phyloP scores from a whole-genome alignment of 1,140 invertebrate species.

The Apis florea region DNA sequence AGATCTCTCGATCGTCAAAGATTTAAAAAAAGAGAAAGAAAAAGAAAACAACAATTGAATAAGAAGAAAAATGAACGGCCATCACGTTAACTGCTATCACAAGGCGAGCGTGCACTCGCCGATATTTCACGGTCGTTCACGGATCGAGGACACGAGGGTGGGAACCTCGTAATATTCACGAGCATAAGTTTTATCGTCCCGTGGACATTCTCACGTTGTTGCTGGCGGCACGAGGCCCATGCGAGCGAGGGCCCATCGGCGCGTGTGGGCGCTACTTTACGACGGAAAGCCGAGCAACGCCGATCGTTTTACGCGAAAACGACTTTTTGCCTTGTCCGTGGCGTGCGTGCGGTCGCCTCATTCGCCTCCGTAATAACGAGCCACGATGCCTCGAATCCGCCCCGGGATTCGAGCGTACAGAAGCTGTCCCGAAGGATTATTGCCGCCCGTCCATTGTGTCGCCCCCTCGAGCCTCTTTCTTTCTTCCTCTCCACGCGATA shows the following conservation, averaged over 20 bases:
- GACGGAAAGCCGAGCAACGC: slow-evolving; percentile 69
- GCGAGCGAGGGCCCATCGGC: slow-evolving; percentile 36
- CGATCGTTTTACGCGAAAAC: slow-evolving; percentile 70
- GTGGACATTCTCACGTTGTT: slow-evolving; percentile 72
- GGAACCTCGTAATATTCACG: slow-evolving; percentile 64
- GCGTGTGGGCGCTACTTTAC: slow-evolving; percentile 70
- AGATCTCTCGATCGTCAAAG: too few species aligned
- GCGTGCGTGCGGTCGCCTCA: slow-evolving; percentile 58
- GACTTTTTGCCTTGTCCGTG: slow-evolving; percentile 57
- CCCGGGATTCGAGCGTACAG: slow-evolving; percentile 46
- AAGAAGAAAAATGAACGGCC: not conserved
- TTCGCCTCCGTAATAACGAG: slow-evolving; percentile 64
- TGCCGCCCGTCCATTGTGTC: slow-evolving; percentile 56
- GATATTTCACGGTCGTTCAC: slow-evolving; percentile 21
- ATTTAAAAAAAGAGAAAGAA: not conserved
- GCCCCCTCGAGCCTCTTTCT: too few species aligned
- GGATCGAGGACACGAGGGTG: slow-evolving; percentile 47
- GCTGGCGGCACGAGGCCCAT: slow-evolving; percentile 43
- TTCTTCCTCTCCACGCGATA: too few species aligned
- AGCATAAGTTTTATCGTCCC: slow-evolving; percentile 72
- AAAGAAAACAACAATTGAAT: too few species aligned
- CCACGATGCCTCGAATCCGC: slow-evolving; percentile 36
- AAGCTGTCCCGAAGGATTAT: slow-evolving; percentile 57
- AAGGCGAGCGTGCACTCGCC: not conserved
- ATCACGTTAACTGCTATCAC: not conserved